Base-by-base conservation (phyloP, 2,888 invertebrate genomes). In the Luperina nickerlii region DNA sequence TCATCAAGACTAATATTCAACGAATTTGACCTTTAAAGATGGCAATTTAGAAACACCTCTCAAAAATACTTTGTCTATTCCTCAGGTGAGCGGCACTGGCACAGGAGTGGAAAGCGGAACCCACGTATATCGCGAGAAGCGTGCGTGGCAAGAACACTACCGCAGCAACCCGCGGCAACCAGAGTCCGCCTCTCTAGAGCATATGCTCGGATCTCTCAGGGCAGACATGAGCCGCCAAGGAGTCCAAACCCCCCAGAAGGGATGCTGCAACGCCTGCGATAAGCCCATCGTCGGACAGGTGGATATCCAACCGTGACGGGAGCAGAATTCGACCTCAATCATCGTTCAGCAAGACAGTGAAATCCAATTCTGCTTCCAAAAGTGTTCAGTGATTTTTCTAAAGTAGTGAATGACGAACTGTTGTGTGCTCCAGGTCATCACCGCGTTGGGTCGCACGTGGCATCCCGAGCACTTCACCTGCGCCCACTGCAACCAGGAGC, bases 401-500 rank as follows among this genome's bases (percentile, higher is more conserved):
- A 78, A 83, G 79, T 89, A 91, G 91, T 89, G 88, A 85, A 77
- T 87, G 74, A 90, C 54, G 87, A 85, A 88, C 83, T 90, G 89
- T 92, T 91, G 79, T 92, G 89, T 92, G 91, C 88, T 87, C 81
- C 95, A 97, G 97, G 98, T 99, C 90, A 99, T 99, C 94, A 99
- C 99, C 85, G 99, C 99, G 38, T 95, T 99, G 95, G 99, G 99
- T 77, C 99, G 99, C 96, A 99, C 99, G 86, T 99, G 99, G 99
- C 99, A 99, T 96, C 99, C 99, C 70, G 99, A 99, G 97, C 99
- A 99, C 96, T 99, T 99, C 97, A 99, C 98, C 82, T 99, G 99
- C 97, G 98, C 98, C 88, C 99, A 99, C 94, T 99, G 99, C 97
- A 98, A 98, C 92, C 99, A 99, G 94, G 99, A 99, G 95, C 97